A percentile compares a stretch with the other conserved stretches of the same genome.
Conservation (phyloP, 1,140 invertebrate genomes). For the Drosophila parabipectinata region DNA sequence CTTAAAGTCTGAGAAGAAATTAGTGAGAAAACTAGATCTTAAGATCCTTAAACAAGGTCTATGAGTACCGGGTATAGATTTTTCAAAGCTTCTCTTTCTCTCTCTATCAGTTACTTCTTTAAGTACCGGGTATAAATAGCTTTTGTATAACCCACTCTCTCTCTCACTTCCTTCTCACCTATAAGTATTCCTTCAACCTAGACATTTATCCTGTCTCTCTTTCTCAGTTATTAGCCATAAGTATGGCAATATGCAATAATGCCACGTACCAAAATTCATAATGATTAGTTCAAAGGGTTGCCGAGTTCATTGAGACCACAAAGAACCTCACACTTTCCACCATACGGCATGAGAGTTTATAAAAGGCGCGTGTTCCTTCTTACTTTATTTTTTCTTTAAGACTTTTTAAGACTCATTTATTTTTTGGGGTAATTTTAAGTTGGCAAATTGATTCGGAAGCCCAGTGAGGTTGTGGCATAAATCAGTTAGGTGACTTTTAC, state of each 20-base stretch:
- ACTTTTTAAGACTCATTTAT: not conserved
- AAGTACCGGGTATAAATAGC: too few relatives aligned
- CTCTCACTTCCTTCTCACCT: too few relatives aligned
- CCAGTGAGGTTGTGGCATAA: conserved; percentile 59
- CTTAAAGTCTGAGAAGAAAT: too few relatives aligned
- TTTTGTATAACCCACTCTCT: too few relatives aligned
- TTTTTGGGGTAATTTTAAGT: conserved; percentile 34
- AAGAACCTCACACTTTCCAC: conserved; percentile 23
- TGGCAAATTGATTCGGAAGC: conserved; percentile 73
- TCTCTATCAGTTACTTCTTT: too few relatives aligned
- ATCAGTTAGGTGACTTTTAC: conserved; percentile 60
- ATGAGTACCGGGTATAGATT: too few relatives aligned
- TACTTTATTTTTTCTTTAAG: conserved; percentile 2
- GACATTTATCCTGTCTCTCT: too few relatives aligned
- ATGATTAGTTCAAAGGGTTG: conserved; percentile 11
- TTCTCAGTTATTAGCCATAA: too few relatives aligned
- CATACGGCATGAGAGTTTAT: conserved; percentile 4
- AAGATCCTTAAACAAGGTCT: too few relatives aligned
- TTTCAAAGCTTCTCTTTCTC: too few relatives aligned
- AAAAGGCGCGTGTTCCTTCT: conserved; percentile 23
- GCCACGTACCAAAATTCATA: conserved; percentile 30
- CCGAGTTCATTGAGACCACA: conserved; percentile 33
- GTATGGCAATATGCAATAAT: not conserved
- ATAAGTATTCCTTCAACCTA: too few relatives aligned
- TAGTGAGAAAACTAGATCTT: too few relatives aligned